Percentiles rank a stretch among this genome's conserved stretches.
These are phyloP conservation scores for Apostichopus leukothele DNA, from an alignment of 53 echinoderm and acorn worm species.

Conservation along the genomic window DNA sequence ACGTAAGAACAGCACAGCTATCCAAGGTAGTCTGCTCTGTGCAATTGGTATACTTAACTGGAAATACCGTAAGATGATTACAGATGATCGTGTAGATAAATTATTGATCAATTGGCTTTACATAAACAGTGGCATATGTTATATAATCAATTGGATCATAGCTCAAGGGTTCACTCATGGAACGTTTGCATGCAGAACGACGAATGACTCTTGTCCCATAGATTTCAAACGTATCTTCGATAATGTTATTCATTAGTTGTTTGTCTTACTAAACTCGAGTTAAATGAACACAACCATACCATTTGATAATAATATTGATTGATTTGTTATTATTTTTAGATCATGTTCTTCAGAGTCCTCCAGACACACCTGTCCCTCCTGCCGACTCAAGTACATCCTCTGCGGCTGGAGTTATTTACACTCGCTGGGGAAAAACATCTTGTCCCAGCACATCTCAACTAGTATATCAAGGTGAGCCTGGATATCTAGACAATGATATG, in stretches of 20 bases:
- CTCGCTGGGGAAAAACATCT: constrained; percentile 17
- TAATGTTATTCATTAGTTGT: background rate
- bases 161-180: background rate
- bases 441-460: constrained; percentile 36
- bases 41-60: too few species aligned
- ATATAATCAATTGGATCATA: background rate
- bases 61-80: too few species aligned
- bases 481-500: background rate
- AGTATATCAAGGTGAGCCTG: background rate
- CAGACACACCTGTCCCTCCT: background rate
- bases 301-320: background rate
- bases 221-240: background rate
- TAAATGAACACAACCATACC: background rate
- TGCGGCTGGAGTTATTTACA: background rate
- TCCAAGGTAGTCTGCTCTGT: too few species aligned
- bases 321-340: background rate
- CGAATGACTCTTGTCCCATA: background rate
- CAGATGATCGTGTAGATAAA: too few species aligned
- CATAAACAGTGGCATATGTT: too few species aligned
- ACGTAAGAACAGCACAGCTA: too few species aligned
- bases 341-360: background rate
- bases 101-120: too few species aligned
- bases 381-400: background rate
- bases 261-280: background rate
- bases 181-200: background rate